Evolutionary conservation across 2,888 invertebrate genomes (phyloP).

Genomic region (Troides oblongomaculatus): DNA sequence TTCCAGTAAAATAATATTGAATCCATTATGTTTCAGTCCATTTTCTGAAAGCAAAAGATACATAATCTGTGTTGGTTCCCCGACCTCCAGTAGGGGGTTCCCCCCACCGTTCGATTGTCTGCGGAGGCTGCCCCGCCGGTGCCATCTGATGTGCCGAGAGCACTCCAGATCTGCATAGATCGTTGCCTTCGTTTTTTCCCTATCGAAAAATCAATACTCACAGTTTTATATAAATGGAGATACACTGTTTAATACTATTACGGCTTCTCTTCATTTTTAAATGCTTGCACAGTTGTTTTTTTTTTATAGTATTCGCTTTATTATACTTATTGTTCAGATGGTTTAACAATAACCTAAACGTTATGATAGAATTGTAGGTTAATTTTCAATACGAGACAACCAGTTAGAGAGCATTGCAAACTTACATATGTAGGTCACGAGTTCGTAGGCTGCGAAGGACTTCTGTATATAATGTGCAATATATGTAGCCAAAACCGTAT

Average conservation of each 20-base stretch:
- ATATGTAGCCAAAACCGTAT: slow-evolving; percentile 68
- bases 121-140: slow-evolving; percentile 79
- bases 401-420: not conserved
- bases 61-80: slow-evolving; percentile 70
- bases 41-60: slow-evolving; percentile 32
- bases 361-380: not conserved
- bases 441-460: slow-evolving; percentile 54
- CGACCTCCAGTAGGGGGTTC: slow-evolving; percentile 66
- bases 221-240: slow-evolving; percentile 70
- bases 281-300: slow-evolving; percentile 26
- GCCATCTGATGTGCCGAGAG: slow-evolving; percentile 81
- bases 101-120: slow-evolving; percentile 79
- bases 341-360: slow-evolving; percentile 16
- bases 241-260: slow-evolving; percentile 70
- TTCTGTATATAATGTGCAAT: slow-evolving; percentile 71
- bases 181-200: slow-evolving; percentile 80
- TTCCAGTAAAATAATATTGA: no score
- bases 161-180: slow-evolving; percentile 81
- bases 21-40: not conserved
- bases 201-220: slow-evolving; percentile 79
- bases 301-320: not conserved
- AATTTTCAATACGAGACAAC: not conserved
- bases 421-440: slow-evolving; percentile 43
- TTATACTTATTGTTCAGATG: not conserved
- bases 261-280: slow-evolving; percentile 33